A percentile compares a stretch with the other conserved stretches of the same genome.
These are phyloP conservation scores for Herpetotheres cachinnans DNA, from an alignment of 2,113 vertebrate genomes.

Conservation along the genomic window DNA sequence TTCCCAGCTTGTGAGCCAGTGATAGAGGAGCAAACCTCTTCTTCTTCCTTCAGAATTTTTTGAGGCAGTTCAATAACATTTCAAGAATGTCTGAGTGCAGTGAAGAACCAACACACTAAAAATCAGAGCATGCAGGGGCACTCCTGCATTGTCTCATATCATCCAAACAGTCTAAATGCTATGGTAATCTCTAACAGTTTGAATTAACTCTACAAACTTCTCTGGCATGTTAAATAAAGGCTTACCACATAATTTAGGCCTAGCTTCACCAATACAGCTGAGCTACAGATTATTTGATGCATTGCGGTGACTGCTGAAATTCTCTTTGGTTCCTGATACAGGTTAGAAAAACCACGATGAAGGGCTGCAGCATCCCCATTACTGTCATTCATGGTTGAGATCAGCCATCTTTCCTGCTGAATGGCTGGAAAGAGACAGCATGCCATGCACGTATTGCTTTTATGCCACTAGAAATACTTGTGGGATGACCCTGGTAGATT, in stretches of 20 bases:
- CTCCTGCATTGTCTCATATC: fast-evolving
- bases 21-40: background rate
- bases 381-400: background rate
- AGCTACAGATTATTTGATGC: background rate
- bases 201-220: background rate
- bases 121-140: background rate
- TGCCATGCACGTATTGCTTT: background rate
- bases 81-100: background rate
- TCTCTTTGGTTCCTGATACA: background rate
- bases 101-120: background rate
- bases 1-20: background rate
- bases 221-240: background rate
- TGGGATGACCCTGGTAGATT: background rate
- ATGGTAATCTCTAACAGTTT: background rate
- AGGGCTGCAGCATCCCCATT: background rate
- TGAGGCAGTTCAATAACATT: background rate
- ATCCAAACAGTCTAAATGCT: background rate
- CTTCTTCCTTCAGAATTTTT: background rate
- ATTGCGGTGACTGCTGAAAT: background rate
- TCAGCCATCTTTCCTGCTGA: background rate
- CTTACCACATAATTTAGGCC: background rate
- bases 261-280: background rate
- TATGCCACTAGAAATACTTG: background rate
- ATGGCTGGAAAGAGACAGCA: background rate
- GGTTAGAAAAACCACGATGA: background rate